These are phyloP conservation scores for Drosophila vallismaia DNA, from an alignment of 2,888 invertebrate genomes.

Conservation along the genomic window DNA sequence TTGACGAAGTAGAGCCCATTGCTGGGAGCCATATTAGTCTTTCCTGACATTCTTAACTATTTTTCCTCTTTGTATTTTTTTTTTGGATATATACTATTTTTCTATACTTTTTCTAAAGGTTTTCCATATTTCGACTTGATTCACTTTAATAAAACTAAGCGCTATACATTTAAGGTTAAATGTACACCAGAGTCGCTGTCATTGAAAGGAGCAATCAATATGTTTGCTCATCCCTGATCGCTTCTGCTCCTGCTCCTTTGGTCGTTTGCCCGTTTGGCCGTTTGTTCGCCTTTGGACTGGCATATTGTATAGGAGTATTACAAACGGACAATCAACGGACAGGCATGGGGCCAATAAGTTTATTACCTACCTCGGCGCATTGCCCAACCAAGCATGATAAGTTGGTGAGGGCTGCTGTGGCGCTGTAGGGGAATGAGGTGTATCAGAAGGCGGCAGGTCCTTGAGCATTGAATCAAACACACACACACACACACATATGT, in stretches of 20 bases:
- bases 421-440: too few species aligned
- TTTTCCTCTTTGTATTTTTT: too few species aligned
- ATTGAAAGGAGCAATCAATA: conserved; percentile 18
- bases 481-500: conserved; percentile 8
- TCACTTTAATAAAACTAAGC: too few species aligned
- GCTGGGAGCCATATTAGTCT: neutral
- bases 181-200: conserved; percentile 5
- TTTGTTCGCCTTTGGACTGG: conserved; percentile 3
- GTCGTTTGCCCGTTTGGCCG: neutral
- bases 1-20: neutral
- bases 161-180: neutral
- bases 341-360: conserved; percentile 78
- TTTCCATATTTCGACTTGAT: too few species aligned
- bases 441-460: conserved; percentile 31
- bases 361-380: conserved; percentile 78
- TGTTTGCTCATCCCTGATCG: conserved; percentile 33
- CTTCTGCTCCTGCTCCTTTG: conserved; percentile 1
- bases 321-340: conserved; percentile 65
- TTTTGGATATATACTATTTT: too few species aligned
- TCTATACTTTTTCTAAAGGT: too few species aligned
- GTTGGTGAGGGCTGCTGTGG: conserved; percentile 4
- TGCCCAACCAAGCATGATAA: conserved; percentile 61
- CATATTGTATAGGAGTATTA: conserved; percentile 34
- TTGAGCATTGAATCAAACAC: conserved; percentile 48
- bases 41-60: too few species aligned